Base-by-base conservation (phyloP, 2,888 invertebrate genomes). In the Clusia tigrina region DNA sequence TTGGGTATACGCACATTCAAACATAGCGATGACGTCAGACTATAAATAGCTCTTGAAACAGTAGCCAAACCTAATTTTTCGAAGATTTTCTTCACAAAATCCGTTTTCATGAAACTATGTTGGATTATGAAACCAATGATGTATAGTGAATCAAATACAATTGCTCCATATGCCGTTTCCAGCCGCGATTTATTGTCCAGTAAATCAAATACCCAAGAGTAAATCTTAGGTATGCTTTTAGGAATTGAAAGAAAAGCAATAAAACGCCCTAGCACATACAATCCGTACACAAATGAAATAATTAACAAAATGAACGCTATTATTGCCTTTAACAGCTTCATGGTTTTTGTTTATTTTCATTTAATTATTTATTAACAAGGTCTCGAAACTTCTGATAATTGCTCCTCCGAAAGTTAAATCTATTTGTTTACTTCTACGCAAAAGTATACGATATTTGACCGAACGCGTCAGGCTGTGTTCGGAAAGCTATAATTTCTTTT, bases 211-310 rank as follows among this genome's bases (percentile, higher is more conserved):
- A 84, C 72, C 81, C 82, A 82, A 23, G 71, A 74, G 60, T 79
- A 74, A 2, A 74, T 72, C 57, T 69, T 78, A 23, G 79, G 75
- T 62, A 81, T 62, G 48, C 79, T 79, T 54, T 77, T 78, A 12
- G 86, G 86, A 18, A 79, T 77, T 2, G 88, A 89, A 3, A 88
- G 77, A 72, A 89, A 89, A 62, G 85, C 78, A 69, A 86, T 86
- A 5, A 89, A 82, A 64, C 84, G 85, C 25, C 85, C 85, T 2
- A 87, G 79, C 10, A 86, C 81, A 72, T 85, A 88, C 72, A 87
- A 85, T 2, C 87, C 86, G 57, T 85, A 85, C 2, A 84, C 68
- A 69, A 88, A 85, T 53, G 86, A n/a, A n/a, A n/a, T n/a, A n/a
- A n/a, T n/a, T n/a, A n/a, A n/a, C n/a, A n/a, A n/a, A n/a, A n/a